These are phyloP conservation scores for Helicoverpa assulta DNA, from an alignment of 2,888 invertebrate species.

Conservation along the genomic window DNA sequence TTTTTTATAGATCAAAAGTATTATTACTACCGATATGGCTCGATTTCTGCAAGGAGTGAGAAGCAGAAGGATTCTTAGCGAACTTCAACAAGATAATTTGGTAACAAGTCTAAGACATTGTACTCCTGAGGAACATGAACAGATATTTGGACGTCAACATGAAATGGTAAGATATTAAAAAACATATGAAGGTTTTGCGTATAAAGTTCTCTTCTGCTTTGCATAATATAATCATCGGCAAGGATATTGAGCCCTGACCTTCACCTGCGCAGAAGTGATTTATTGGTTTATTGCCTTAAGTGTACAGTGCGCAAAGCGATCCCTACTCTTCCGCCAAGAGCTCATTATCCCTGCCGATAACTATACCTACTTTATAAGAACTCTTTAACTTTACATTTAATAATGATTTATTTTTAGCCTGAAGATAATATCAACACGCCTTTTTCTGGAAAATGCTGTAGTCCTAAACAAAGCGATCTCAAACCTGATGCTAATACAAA, in stretches of 20 bases:
- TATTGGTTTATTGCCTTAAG: no score
- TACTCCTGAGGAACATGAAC: conserved; percentile 4
- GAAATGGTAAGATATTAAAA: conserved; percentile 9
- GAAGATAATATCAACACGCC: conserved; percentile 4
- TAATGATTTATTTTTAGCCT: conserved; percentile 9
- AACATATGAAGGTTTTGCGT: neutral
- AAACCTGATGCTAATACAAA: neutral
- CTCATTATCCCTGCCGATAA: no score
- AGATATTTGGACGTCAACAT: conserved; percentile 8
- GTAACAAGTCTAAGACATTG: conserved; percentile 5
- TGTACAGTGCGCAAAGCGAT: no score
- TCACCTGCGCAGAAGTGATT: no score
- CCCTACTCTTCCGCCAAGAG: no score
- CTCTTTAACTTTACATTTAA: neutral
- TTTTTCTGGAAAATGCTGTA: conserved; percentile 3
- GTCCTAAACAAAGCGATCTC: neutral
- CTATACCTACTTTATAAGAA: neutral
- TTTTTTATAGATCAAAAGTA: no score
- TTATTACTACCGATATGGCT: no score
- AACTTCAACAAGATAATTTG: no score
- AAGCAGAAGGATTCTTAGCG: no score
- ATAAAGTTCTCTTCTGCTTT: conserved; percentile 3
- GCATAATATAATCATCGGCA: no score
- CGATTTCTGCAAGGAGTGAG: no score
- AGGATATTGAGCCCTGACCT: no score